Percentiles rank a stretch among this genome's conserved stretches.
Conservation (phyloP, 2,113 vertebrate species). For the Lagopus leucura region DNA sequence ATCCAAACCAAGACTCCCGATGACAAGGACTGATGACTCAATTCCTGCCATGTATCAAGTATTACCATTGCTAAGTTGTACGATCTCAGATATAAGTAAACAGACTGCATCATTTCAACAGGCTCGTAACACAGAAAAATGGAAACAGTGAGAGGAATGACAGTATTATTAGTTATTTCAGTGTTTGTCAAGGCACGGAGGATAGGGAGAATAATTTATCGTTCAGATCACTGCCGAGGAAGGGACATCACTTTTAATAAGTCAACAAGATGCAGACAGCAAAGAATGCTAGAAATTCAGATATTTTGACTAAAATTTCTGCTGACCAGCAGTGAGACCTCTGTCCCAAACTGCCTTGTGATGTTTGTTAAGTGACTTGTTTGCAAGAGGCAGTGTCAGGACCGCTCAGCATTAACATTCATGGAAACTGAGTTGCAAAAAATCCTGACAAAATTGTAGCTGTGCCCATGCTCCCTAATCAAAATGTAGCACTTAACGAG, state of each 20-base stretch:
- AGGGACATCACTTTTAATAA: background rate
- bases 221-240: background rate
- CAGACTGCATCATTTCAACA: constrained; percentile 3
- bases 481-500: background rate
- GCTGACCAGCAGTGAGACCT: background rate
- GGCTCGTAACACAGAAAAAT: constrained; percentile 10
- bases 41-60: background rate
- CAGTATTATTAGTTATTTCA: constrained; percentile 45
- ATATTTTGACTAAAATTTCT: background rate
- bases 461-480: background rate
- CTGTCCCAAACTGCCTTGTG: background rate
- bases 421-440: background rate
- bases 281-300: background rate
- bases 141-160: background rate
- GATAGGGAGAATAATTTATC: background rate
- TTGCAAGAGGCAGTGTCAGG: background rate
- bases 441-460: background rate
- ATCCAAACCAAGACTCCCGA: background rate
- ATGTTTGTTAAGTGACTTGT: background rate
- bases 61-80: background rate
- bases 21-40: constrained; percentile 26
- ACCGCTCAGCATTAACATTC: background rate
- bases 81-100: background rate
- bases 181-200: background rate
- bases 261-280: background rate